A percentile compares a stretch with the other conserved stretches of the same genome.
Conservation (phyloP, 2,797 vertebrate species). For the Antrozous pallidus region DNA sequence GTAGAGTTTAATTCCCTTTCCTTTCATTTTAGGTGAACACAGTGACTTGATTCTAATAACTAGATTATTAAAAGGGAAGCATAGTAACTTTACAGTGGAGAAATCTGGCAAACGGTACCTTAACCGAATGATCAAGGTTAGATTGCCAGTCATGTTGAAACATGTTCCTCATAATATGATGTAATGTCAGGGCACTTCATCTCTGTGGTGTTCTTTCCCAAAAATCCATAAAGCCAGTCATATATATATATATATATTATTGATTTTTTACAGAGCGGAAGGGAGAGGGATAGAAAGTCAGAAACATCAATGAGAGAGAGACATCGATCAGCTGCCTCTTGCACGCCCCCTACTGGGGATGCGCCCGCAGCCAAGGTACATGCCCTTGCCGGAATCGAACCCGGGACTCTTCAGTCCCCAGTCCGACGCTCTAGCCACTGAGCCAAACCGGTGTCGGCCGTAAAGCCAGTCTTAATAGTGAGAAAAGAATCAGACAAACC, state of each 20-base stretch:
- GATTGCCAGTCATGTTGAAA: neutral
- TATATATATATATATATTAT: too few relatives aligned
- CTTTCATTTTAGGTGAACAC: neutral
- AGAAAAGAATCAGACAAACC: neutral
- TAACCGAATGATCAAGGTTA: neutral
- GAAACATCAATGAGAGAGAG: too few relatives aligned
- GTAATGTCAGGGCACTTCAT: neutral
- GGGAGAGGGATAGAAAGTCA: too few relatives aligned
- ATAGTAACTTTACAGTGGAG: neutral
- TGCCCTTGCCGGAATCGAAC: too few relatives aligned
- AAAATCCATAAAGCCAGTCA: neutral
- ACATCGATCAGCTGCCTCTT: too few relatives aligned
- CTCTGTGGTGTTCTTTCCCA: neutral
- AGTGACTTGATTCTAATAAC: neutral
- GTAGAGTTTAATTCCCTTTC: neutral
- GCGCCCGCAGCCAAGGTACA: too few relatives aligned
- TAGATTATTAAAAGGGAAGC: neutral
- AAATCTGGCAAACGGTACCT: neutral
- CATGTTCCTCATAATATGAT: neutral
- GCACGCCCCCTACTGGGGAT: too few relatives aligned
- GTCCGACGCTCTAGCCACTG: too few relatives aligned
- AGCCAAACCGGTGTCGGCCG: too few relatives aligned
- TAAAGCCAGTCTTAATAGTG: neutral
- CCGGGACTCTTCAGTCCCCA: too few relatives aligned
- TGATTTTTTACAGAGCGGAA: too few relatives aligned